phyloP scores from a whole-genome alignment of 2,797 vertebrate genomes.

The Cirrhinus molitorella region DNA sequence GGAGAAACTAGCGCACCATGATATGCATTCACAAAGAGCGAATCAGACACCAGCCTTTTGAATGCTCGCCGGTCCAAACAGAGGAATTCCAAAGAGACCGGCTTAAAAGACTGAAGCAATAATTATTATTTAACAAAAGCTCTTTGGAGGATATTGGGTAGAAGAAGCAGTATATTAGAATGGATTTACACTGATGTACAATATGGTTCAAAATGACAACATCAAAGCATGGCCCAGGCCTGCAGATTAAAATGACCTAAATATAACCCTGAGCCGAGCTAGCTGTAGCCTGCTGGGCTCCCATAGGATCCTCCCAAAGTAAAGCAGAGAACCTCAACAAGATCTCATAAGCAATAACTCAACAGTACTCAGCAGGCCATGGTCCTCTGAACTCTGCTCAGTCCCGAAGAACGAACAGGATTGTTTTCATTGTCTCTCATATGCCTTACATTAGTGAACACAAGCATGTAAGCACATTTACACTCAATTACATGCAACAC shows the following conservation, averaged over 20 bases:
- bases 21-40: constrained; percentile 50
- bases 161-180: constrained; percentile 49
- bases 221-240: constrained; percentile 61
- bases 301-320: constrained; percentile 48
- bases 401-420: not conserved
- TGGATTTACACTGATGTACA: constrained; percentile 50
- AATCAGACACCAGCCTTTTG: constrained; percentile 47
- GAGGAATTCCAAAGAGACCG: constrained; percentile 53
- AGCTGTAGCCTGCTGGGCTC: constrained; percentile 47
- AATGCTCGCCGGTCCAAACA: constrained; percentile 45
- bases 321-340: constrained; percentile 35
- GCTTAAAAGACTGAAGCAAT: constrained; percentile 47
- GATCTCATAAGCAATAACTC: constrained; percentile 39
- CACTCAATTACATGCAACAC: constrained; percentile 32
- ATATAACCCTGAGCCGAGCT: constrained; percentile 55
- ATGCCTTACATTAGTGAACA: constrained; percentile 15
- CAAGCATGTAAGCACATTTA: not conserved
- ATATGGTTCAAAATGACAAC: constrained; percentile 56
- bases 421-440: constrained; percentile 9
- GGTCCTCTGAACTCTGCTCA: constrained; percentile 10
- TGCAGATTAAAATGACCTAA: constrained; percentile 58
- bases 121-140: constrained; percentile 56
- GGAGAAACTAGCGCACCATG: constrained; percentile 33
- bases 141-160: constrained; percentile 53
- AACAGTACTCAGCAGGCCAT: constrained; percentile 16